Evolutionary conservation across 2,888 invertebrate genomes (phyloP).

Genomic region (Escarpia spicata): DNA sequence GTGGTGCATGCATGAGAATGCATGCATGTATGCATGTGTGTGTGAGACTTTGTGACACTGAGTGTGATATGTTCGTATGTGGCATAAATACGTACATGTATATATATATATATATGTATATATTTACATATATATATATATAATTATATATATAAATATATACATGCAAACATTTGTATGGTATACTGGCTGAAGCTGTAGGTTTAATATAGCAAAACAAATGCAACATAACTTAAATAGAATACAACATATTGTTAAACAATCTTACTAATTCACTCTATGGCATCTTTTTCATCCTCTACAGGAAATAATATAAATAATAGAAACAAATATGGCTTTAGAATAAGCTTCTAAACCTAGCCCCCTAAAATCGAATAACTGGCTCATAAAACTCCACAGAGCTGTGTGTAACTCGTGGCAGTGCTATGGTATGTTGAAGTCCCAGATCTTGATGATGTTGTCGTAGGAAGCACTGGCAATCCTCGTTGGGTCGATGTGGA

Average conservation of each 20-base stretch:
- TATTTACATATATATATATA: too few relatives aligned
- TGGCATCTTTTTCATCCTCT: not conserved
- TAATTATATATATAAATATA: too few relatives aligned
- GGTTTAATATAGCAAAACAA: too few relatives aligned
- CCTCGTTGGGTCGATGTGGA: constrained; percentile 55
- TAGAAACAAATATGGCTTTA: not conserved
- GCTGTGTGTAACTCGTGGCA: not conserved
- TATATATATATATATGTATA: too few relatives aligned
- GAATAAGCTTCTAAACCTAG: not conserved
- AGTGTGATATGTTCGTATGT: not conserved
- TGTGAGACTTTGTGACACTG: not conserved
- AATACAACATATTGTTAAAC: too few relatives aligned
- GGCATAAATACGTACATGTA: not conserved
- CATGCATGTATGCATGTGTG: not conserved
- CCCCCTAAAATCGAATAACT: not conserved
- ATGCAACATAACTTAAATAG: too few relatives aligned
- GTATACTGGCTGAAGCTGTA: too few relatives aligned
- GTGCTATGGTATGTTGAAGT: constrained; percentile 48
- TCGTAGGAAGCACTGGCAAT: constrained; percentile 57
- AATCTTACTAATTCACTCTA: too few relatives aligned
- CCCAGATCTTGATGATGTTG: constrained; percentile 57
- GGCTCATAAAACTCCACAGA: not conserved
- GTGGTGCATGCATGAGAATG: not conserved
- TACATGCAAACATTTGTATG: too few relatives aligned
- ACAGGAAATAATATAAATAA: not conserved